Base-by-base conservation (phyloP, 2,797 vertebrate species). In the Galaxias olidus region DNA sequence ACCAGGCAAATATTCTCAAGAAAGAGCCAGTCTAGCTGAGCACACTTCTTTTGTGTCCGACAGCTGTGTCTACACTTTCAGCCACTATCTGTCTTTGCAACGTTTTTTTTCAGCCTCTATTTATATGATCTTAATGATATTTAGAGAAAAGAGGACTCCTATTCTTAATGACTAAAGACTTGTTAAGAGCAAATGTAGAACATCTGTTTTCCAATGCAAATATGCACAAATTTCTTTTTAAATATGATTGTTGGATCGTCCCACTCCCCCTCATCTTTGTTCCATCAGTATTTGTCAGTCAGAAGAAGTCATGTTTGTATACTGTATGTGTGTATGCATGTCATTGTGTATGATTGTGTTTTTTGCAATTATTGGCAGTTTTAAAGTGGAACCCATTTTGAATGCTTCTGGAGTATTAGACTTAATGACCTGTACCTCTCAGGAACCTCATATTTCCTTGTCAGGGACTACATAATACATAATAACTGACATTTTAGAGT, bases 21-120 rank as follows among this genome's bases (percentile, higher is more conserved):
- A 30, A 30, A 44, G 70, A 74, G 81, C 79, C 79, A 72, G 79
- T 59, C 47, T 12, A 68, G 71, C 63, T 43, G 12, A 60, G 58
- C 49, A n/a, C 13, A 56, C 14, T 54, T 68, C 45, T 15, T 19
- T 17, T n/a, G n/a, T 18, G n/a, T 4, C 30, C 20, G 47, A 11
- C 48, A 20, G 66, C 54, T 55, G 55, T 8, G 11, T 54, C 46
- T 12, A 30, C 15, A n/a, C n/a, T n/a, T n/a, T 53, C 10, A 42
- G n/a, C n/a, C 30, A 30, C 50, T 12, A 63, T 68, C 73, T 63
- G 20, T 61, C 68, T 73, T 17, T 12, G 15, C 4, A 2, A 55
- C 13, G 42, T 30, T 43, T 48, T 43, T 48, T 42, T 30, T 30
- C 2, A 9, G 15, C 69, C 45, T 44, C n/a, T 17, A 0, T 46